These are phyloP conservation scores for Lumbricus terrestris DNA, from an alignment of 2,888 invertebrate species.

Conservation along the genomic window DNA sequence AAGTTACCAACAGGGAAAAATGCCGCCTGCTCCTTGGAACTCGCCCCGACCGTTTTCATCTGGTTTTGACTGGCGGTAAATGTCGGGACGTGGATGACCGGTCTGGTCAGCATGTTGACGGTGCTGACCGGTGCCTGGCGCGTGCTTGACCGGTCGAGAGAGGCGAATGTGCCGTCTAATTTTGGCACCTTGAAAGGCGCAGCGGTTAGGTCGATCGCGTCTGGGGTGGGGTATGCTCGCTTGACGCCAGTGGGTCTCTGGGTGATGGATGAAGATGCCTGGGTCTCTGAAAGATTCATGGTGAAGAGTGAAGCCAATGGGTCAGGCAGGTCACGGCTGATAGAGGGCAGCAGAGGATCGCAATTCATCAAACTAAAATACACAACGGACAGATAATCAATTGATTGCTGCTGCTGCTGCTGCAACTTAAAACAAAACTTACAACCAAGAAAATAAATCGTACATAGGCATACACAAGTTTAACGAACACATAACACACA, in stretches of 20 bases:
- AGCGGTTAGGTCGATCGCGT: not conserved
- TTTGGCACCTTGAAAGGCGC: not conserved
- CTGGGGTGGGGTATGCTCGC: not conserved
- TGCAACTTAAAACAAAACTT: no score
- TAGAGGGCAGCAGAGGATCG: not conserved
- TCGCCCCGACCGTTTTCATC: not conserved
- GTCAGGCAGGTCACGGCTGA: not conserved
- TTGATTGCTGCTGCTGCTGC: no score
- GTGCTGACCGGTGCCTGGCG: not conserved
- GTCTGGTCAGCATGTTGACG: not conserved
- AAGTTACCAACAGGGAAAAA: not conserved
- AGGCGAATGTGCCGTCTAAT: not conserved
- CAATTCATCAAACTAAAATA: not conserved
- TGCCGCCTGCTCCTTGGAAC: not conserved
- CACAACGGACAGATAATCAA: not conserved
- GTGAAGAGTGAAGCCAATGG: not conserved
- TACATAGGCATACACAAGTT: no score
- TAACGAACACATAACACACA: no score
- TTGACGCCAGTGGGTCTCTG: not conserved
- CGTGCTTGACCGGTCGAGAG: not conserved
- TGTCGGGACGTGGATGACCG: not conserved
- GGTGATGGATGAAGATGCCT: not conserved
- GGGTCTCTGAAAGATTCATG: not conserved
- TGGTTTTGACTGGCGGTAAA: not conserved
- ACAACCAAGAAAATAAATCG: no score